Conservation (phyloP, 1,140 invertebrate species). For the Scaptomyza pallida region DNA sequence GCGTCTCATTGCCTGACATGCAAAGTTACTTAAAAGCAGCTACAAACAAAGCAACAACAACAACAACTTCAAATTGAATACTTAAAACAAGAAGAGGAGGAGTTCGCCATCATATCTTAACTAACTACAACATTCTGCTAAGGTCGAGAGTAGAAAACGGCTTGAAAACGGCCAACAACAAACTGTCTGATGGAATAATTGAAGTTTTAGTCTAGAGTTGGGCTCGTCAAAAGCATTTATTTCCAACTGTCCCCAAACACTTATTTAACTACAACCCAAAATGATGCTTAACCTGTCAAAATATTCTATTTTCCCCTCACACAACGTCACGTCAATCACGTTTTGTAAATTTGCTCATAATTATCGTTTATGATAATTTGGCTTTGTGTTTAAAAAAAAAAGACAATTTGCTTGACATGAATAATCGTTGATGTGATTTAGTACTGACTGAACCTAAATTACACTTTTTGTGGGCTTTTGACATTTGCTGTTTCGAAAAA, state of each 20-base stretch:
- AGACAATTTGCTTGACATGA: constrained; percentile 22
- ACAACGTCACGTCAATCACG: constrained; percentile 64
- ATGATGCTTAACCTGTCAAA: constrained; percentile 31
- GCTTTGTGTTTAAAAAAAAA: constrained; percentile 11
- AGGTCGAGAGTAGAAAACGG: constrained; percentile 39
- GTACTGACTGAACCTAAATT: constrained; percentile 1
- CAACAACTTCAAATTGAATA: constrained; percentile 8
- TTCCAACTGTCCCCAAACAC: not conserved
- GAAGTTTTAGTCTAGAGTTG: constrained; percentile 18
- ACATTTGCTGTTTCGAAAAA: too few species aligned
- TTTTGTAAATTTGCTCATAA: constrained; percentile 53
- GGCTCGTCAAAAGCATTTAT: not conserved
- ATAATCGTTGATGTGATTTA: constrained; percentile 20
- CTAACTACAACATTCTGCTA: constrained; percentile 42
- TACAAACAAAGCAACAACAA: constrained; percentile 18
- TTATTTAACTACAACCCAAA: constrained; percentile 19
- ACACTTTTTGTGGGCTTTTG: not conserved
- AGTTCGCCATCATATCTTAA: constrained; percentile 51
- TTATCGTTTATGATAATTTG: constrained; percentile 42
- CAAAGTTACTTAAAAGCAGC: constrained; percentile 72
- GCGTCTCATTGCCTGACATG: constrained; percentile 64
- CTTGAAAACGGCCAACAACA: constrained; percentile 5
- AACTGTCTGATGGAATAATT: constrained; percentile 27
- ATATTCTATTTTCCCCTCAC: constrained; percentile 4
- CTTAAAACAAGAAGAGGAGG: constrained; percentile 48